phyloP scores from a whole-genome alignment of 1,140 invertebrate species.

The Zaprionus capensis region DNA sequence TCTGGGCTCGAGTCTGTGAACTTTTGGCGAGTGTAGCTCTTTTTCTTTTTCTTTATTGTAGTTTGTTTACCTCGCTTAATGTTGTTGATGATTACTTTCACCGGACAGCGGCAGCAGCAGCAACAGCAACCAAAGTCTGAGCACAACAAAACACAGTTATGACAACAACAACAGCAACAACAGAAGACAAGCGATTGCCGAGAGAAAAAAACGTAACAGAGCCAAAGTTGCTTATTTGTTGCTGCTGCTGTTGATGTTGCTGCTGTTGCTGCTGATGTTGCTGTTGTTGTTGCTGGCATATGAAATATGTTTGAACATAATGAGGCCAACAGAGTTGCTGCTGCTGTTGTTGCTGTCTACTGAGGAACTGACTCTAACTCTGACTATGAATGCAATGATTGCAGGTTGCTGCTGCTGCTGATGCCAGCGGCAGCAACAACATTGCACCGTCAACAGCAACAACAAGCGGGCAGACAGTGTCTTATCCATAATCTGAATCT shows the following conservation, averaged over 20 bases:
- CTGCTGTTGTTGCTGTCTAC: constrained; percentile 32
- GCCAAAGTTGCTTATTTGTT: constrained; percentile 50
- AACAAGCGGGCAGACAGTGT: constrained; percentile 1
- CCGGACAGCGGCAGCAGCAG: constrained; percentile 63
- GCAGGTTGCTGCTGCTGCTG: constrained; percentile 39
- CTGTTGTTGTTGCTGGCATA: constrained; percentile 51
- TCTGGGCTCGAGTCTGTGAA: constrained; percentile 32
- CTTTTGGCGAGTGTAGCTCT: constrained; percentile 65
- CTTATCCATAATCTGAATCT: constrained; percentile 47
- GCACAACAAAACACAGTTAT: constrained; percentile 72
- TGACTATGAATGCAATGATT: constrained; percentile 48
- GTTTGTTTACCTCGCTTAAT: constrained; percentile 59
- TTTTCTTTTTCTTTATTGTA: constrained; percentile 44
- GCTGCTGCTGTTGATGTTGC: constrained; percentile 32
- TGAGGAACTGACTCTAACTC: constrained; percentile 48
- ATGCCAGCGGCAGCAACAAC: constrained; percentile 19
- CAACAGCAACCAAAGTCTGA: constrained; percentile 40
- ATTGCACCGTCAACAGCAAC: constrained; percentile 24
- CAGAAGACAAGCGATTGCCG: constrained; percentile 36
- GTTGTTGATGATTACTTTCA: constrained; percentile 77
- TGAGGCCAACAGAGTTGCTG: constrained; percentile 56
- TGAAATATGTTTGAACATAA: constrained; percentile 73
- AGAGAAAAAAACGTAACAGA: constrained; percentile 47
- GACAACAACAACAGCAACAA: constrained; percentile 58
- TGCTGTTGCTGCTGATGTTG: constrained; percentile 22